A percentile compares a stretch with the other conserved stretches of the same genome.
Evolutionary conservation across 2,797 vertebrate species (phyloP).

Genomic region (Scarus forsteni): DNA sequence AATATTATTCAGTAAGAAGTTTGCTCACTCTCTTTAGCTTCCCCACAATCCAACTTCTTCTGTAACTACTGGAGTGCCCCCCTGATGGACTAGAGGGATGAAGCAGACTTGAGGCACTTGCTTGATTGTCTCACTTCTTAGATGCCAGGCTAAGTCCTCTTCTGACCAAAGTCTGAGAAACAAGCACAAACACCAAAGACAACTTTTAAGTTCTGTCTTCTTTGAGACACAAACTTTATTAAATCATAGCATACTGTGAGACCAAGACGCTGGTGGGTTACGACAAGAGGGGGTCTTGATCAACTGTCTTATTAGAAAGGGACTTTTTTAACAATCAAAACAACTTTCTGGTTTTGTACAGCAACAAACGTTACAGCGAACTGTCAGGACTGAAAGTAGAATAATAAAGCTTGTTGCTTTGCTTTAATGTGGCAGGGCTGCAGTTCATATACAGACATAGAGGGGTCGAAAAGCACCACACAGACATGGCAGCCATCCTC

Average conservation of each 20-base stretch:
- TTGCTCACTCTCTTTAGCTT: too few relatives aligned
- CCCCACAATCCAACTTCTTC: too few relatives aligned
- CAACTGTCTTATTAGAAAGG: not conserved
- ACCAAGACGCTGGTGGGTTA: slow-evolving; percentile 1
- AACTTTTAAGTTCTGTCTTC: not conserved
- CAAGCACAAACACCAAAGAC: not conserved
- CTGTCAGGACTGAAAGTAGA: not conserved
- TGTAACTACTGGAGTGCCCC: too few relatives aligned
- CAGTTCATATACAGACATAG: not conserved
- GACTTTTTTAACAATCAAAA: not conserved
- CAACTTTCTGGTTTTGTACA: not conserved
- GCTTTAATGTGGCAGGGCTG: not conserved
- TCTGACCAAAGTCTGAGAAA: too few relatives aligned
- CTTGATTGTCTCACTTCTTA: too few relatives aligned
- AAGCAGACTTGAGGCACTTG: too few relatives aligned
- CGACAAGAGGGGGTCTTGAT: not conserved
- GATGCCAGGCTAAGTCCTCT: too few relatives aligned
- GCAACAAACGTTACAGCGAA: not conserved
- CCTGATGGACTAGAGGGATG: too few relatives aligned
- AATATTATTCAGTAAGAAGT: too few relatives aligned
- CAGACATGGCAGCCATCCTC: not conserved
- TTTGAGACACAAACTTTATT: not conserved
- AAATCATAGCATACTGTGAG: slow-evolving; percentile 9
- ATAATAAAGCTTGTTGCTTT: not conserved
- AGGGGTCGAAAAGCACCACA: not conserved